Conservation (phyloP, 2,113 vertebrate species). For the Mirounga angustirostris region DNA sequence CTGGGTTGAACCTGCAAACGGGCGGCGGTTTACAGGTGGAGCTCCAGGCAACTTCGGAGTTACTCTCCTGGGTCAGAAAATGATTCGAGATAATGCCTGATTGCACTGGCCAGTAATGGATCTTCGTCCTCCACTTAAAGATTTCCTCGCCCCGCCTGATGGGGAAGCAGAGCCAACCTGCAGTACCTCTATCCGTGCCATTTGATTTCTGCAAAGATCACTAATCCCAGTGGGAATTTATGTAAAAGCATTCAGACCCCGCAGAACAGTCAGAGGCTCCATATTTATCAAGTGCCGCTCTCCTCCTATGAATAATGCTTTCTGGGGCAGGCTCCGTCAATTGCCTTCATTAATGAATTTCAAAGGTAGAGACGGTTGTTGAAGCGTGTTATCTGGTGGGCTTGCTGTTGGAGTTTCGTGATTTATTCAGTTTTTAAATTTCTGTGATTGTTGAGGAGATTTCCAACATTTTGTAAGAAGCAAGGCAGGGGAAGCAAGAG, state of each 20-base stretch:
- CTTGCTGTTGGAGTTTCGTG: background rate
- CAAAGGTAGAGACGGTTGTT: background rate
- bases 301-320: background rate
- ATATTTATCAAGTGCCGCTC: background rate
- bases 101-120: background rate
- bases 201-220: constrained; percentile 59
- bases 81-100: background rate
- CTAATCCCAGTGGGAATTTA: constrained; percentile 36
- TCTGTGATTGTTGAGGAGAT: background rate
- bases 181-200: background rate
- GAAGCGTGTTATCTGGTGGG: background rate
- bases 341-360: background rate
- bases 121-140: background rate
- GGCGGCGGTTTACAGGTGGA: accelerated
- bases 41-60: background rate
- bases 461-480: background rate
- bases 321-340: background rate
- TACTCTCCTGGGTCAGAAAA: background rate
- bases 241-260: background rate
- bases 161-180: background rate
- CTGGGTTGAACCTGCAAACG: accelerated
- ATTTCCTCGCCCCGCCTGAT: background rate
- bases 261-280: background rate
- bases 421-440: background rate
- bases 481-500: background rate